Evolutionary conservation across 1,140 invertebrate genomes (phyloP).

Genomic region (Marisa cornuarietis): DNA sequence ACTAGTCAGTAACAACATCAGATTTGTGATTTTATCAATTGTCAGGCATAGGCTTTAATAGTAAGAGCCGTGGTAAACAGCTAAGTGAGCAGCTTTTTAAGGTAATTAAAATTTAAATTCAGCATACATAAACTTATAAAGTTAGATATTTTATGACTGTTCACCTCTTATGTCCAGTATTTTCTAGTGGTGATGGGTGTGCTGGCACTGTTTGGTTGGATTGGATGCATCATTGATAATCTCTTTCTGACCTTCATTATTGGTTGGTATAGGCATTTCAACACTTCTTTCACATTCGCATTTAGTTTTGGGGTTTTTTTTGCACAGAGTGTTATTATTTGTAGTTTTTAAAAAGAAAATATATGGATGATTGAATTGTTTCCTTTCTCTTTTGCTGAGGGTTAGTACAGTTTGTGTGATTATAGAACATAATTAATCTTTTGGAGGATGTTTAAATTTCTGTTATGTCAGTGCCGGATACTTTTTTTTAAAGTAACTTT

Average conservation of each 20-base stretch:
- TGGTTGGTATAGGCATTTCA: conserved; percentile 66
- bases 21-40: no score
- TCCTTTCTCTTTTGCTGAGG: not conserved
- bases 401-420: not conserved
- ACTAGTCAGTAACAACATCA: no score
- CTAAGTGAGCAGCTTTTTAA: no score
- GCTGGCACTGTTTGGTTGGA: conserved; percentile 78
- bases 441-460: no score
- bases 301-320: not conserved
- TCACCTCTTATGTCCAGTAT: conserved; percentile 72
- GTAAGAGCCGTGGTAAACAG: no score
- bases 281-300: not conserved
- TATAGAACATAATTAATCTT: no score
- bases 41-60: no score
- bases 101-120: no score
- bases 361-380: not conserved
- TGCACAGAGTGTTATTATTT: not conserved
- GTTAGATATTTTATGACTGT: not conserved
- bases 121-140: no score
- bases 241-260: conserved; percentile 81
- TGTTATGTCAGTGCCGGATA: no score
- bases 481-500: not conserved
- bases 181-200: conserved; percentile 75
- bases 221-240: conserved; percentile 83
- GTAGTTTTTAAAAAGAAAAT: no score